Base-by-base conservation (phyloP, 2,113 vertebrate genomes). In the Pungitius pungitius region DNA sequence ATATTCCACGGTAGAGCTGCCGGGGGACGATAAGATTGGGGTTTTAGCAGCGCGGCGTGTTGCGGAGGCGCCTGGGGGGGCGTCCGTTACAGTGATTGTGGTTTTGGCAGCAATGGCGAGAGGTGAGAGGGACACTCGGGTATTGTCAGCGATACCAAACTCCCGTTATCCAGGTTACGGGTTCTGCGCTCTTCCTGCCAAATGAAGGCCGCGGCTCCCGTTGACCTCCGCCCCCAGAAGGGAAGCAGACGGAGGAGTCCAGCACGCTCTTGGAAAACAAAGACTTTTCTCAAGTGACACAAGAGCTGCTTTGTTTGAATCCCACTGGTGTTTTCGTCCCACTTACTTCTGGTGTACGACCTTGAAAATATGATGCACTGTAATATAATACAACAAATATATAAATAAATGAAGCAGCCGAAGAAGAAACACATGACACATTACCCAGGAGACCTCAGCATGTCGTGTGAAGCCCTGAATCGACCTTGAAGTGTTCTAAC, bases 1-100 rank as follows among this genome's bases (percentile, higher is more conserved):
- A 74, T 86, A 75, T 85, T 84, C 83, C 73, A 77, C 54, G 12
- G 68, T 59, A 66, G 78, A 82, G 63, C 63, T 84, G 89, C 56
- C 59, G 26, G 78, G 51, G 72, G 75, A 81, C 49, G 79, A 85
- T 85, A 77, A 85, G 79, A 82, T 72, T 11, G 18, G 70, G 35
- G 0, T 70, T 65, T 79, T 65, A 61, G 3, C 45, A 42, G 45
- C 54, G 39, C 12, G 70, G 49, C 20, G 8, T 51, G 77, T 70
- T 75, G 65, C 56, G 55, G n/a, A n/a, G n/a, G 73, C 67, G 73
- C 83, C 89, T 68, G 54, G 55, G 74, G 84, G 69, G 73, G 37
- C 4, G 65, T 80, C 71, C 52, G 58, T 81, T 73, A 73, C 73
- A 30, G n/a, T 78, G 69, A 76, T 85, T 73, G 56, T 61, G 59